phyloP scores from a whole-genome alignment of 1,140 invertebrate genomes.

The Sminthurides bifidus region DNA sequence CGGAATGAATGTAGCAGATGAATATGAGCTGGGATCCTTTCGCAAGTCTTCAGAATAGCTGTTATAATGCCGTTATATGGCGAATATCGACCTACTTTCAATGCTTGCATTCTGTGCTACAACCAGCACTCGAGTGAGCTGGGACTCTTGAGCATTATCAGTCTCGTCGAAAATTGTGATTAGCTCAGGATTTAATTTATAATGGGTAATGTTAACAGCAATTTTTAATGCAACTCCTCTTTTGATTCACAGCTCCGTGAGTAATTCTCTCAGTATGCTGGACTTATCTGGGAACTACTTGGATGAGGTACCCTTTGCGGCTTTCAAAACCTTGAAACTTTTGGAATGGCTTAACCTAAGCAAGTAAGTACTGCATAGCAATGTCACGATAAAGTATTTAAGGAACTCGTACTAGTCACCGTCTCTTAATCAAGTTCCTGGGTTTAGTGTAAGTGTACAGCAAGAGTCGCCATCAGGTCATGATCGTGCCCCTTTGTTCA shows the following conservation, averaged over 20 bases:
- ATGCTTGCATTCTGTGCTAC: not conserved
- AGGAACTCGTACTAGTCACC: too few species aligned
- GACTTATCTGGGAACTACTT: constrained; percentile 62
- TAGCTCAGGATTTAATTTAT: too few species aligned
- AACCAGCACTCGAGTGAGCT: too few species aligned
- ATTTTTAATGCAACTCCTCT: not conserved
- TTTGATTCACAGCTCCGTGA: constrained; percentile 41
- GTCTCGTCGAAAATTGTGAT: too few species aligned
- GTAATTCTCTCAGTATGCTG: constrained; percentile 49
- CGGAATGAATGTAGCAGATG: too few species aligned
- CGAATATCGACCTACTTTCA: not conserved
- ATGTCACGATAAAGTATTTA: not conserved
- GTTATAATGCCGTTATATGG: not conserved
- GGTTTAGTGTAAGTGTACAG: too few species aligned
- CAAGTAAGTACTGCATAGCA: constrained; percentile 44
- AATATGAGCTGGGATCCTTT: too few species aligned
- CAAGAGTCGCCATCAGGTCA: too few species aligned
- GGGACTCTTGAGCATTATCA: too few species aligned
- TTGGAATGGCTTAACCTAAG: constrained; percentile 62
- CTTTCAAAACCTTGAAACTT: constrained; percentile 49
- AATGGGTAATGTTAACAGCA: not conserved
- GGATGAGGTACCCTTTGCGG: constrained; percentile 50
- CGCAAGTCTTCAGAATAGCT: not conserved
- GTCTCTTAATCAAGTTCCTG: too few species aligned
- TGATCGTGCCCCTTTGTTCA: too few species aligned